Base-by-base conservation (phyloP, 2,888 invertebrate genomes). In the Eudiplozoon nipponicum region DNA sequence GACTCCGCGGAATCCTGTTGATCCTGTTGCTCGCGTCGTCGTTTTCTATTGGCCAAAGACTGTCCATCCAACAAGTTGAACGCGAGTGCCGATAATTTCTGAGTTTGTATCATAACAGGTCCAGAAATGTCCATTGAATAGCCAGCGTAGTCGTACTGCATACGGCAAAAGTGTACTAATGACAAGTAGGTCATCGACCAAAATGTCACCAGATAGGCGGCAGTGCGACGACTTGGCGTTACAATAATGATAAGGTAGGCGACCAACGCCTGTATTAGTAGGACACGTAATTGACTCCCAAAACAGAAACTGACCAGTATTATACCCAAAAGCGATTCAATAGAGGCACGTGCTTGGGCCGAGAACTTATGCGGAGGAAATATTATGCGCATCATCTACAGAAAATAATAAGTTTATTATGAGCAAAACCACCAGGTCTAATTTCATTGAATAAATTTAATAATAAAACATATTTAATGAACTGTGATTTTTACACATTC, bases 31-130 rank as follows among this genome's bases (percentile, higher is more conserved):
- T n/a, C n/a, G n/a, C n/a, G n/a, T n/a, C n/a, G n/a, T n/a, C n/a
- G n/a, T n/a, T n/a, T n/a, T n/a, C n/a, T n/a, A n/a, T n/a, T n/a
- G n/a, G n/a, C n/a, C n/a, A n/a, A n/a, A n/a, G n/a, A n/a, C n/a
- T n/a, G n/a, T n/a, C 76, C 81, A 61, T 90, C 86, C 58, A 81
- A 76, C 38, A 86, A 62, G 50, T 71, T 72, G 57, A 76, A 90
- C 2, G 81, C 84, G 47, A 94, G 60, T 51, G 76, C 75, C 21
- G 80, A 78, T 29, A 84, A 72, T 62, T 80, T 77, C 61, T 86
- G 84, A 2, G 78, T 80, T 50, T 80, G 74, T 40, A 90, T 75
- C 90, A 90, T 90, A 49, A 90, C 59, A 2, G 84, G 81, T 45
- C 61, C 84, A 50, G 84, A 81, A 48, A 90, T 74, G 59, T 90